Percentiles rank a stretch among this genome's conserved stretches.
phyloP scores from a whole-genome alignment of 2,113 vertebrate genomes.

The Bufo gargarizans region DNA sequence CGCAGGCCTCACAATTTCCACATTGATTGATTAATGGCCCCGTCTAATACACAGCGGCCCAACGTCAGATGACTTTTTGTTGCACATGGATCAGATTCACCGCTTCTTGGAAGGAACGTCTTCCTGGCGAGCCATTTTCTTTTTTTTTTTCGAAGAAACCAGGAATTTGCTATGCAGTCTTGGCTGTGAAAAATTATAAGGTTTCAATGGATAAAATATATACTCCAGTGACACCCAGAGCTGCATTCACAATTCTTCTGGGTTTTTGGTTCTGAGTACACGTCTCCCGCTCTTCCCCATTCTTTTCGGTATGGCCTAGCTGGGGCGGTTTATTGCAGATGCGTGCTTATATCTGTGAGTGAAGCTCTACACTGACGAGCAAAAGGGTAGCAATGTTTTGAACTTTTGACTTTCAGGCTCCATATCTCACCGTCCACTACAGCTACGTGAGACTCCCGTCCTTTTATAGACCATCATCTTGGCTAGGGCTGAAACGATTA shows the following conservation, averaged over 20 bases:
- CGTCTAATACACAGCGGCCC: constrained; percentile 1
- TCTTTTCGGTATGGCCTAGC: too few species aligned
- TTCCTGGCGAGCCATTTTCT: not conserved
- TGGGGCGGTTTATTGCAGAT: too few species aligned
- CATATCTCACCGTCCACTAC: too few species aligned
- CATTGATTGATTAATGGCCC: constrained; percentile 1
- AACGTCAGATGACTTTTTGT: not conserved
- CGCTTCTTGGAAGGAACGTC: not conserved
- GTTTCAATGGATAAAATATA: not conserved
- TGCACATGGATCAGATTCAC: not conserved
- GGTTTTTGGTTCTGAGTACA: not conserved
- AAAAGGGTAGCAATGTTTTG: too few species aligned
- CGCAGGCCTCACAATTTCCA: not conserved
- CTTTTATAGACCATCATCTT: too few species aligned
- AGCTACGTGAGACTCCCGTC: too few species aligned
- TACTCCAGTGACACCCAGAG: not conserved
- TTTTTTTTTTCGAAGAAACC: not conserved
- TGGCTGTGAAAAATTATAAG: not conserved
- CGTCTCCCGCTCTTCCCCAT: not conserved
- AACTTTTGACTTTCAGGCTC: too few species aligned
- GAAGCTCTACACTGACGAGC: too few species aligned
- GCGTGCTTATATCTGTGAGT: too few species aligned
- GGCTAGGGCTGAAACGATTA: too few species aligned
- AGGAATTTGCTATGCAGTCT: not conserved
- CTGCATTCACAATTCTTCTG: not conserved